Percentiles rank a stretch among this genome's conserved stretches.
Conservation (phyloP, 2,113 vertebrate genomes). For the Prinia subflava region DNA sequence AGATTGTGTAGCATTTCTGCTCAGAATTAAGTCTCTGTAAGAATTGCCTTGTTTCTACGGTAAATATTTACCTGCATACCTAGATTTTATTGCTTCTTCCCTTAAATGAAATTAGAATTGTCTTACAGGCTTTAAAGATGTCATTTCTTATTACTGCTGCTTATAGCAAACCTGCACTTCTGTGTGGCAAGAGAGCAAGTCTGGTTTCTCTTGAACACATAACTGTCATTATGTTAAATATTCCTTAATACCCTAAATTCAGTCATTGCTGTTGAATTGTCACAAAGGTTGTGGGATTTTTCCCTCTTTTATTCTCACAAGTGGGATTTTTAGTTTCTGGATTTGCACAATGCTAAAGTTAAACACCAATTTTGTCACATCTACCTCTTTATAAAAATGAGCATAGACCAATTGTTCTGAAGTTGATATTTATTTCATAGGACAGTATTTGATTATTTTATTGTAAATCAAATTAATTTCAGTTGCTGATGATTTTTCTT, state of each 20-base stretch:
- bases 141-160: background rate
- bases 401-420: background rate
- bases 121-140: background rate
- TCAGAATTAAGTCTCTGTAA: background rate
- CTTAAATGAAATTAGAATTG: background rate
- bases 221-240: background rate
- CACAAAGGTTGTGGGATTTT: fast-evolving
- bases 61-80: background rate
- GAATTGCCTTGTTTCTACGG: background rate
- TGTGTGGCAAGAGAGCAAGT: background rate
- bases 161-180: background rate
- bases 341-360: background rate
- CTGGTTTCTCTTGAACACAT: background rate
- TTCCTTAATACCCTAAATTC: background rate
- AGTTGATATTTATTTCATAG: background rate
- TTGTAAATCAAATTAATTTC: background rate
- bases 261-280: background rate
- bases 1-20: background rate
- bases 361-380: background rate
- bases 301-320: background rate
- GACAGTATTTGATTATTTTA: background rate
- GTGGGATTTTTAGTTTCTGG: background rate
- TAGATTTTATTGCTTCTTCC: background rate
- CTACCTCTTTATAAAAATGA: background rate
- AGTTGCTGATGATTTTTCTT: background rate